These are phyloP conservation scores for Catamblyrhynchus diadema DNA, from an alignment of 2,797 vertebrate genomes.

Conservation along the genomic window DNA sequence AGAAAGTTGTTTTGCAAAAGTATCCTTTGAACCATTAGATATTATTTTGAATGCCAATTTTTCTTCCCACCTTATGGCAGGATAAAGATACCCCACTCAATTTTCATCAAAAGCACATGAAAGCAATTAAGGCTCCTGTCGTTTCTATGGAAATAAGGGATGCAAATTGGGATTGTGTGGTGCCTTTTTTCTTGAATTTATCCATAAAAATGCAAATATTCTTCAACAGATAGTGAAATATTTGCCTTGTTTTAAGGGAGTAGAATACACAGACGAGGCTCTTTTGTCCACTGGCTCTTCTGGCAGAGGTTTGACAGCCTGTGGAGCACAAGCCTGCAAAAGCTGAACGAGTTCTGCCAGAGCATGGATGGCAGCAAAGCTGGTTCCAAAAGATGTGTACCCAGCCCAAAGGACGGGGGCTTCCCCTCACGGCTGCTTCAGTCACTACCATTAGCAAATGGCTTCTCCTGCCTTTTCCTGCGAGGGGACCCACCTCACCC, in stretches of 20 bases:
- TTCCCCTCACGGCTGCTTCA: neutral
- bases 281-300: constrained; percentile 25
- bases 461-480: neutral
- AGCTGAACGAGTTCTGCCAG: neutral
- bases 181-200: constrained; percentile 65
- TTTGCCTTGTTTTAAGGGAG: constrained; percentile 40
- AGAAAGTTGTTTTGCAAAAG: constrained; percentile 32
- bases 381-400: no score
- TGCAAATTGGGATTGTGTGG: constrained; percentile 64
- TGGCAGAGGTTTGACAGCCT: neutral
- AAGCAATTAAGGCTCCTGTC: constrained; percentile 56
- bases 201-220: constrained; percentile 70
- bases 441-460: neutral
- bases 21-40: constrained; percentile 56
- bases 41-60: constrained; percentile 21
- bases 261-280: neutral
- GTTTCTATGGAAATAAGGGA: constrained; percentile 70
- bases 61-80: constrained; percentile 17
- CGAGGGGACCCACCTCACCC: accelerated
- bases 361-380: neutral
- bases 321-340: accelerated
- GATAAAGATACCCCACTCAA: constrained; percentile 38
- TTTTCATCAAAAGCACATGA: constrained; percentile 41
- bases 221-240: constrained; percentile 44
- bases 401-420: neutral